phyloP scores from a whole-genome alignment of 1,140 invertebrate species.

The Bombus confusus region DNA sequence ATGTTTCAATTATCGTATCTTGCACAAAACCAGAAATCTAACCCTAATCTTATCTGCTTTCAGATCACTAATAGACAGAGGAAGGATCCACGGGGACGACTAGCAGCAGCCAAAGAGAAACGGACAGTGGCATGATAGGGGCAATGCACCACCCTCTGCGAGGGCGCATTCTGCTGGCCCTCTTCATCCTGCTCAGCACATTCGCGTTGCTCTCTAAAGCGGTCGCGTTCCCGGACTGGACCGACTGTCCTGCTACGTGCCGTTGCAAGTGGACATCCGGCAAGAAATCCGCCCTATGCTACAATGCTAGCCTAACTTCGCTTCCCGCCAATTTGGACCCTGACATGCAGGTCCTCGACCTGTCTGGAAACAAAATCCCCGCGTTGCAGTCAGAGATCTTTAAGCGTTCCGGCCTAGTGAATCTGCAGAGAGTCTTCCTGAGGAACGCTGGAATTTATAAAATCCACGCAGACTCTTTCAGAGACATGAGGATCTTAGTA shows the following conservation, averaged over 20 bases:
- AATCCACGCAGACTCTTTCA: conserved; percentile 92
- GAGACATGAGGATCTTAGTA: conserved; percentile 92
- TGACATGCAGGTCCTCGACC: conserved; percentile 93
- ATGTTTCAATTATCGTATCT: not conserved
- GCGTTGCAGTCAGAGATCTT: conserved; percentile 91
- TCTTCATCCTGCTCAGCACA: conserved; percentile 73
- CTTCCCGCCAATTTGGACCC: conserved; percentile 89
- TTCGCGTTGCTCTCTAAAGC: conserved; percentile 76
- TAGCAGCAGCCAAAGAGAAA: conserved; percentile 48
- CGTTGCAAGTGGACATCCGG: conserved; percentile 94
- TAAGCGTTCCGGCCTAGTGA: conserved; percentile 89
- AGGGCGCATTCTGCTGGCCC: conserved; percentile 75
- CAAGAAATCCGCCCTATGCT: conserved; percentile 93
- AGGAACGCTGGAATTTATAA: conserved; percentile 88
- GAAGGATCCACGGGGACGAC: not conserved
- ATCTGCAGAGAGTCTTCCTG: conserved; percentile 92
- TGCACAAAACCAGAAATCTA: not conserved
- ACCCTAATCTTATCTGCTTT: fast-evolving
- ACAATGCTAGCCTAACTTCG: conserved; percentile 88
- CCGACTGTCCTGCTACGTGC: conserved; percentile 90
- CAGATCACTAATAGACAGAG: conserved; percentile 20
- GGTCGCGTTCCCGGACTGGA: conserved; percentile 88
- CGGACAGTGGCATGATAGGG: conserved; percentile 74
- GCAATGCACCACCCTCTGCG: conserved; percentile 73
- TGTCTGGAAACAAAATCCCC: conserved; percentile 90